Evolutionary conservation across 2,888 invertebrate species (phyloP).

Genomic region (Corbicula japonica): DNA sequence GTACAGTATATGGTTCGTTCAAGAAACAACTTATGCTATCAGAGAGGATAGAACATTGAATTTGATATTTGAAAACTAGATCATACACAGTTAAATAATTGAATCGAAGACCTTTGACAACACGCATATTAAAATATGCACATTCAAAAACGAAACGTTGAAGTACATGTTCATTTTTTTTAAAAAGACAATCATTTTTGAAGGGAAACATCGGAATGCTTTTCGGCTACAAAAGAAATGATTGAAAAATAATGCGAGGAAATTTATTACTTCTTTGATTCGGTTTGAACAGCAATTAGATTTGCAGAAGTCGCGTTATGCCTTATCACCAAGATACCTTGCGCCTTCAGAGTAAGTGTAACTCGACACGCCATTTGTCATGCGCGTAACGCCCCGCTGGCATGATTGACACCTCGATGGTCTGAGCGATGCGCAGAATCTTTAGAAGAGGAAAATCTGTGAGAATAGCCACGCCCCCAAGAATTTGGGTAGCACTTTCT

Average conservation of each 20-base stretch:
- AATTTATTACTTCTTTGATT: conserved; percentile 45
- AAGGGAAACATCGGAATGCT: no score
- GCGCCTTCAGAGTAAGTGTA: conserved; percentile 36
- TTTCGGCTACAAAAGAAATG: no score
- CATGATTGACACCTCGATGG: conserved; percentile 48
- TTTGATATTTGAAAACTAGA: no score
- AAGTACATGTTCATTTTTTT: no score
- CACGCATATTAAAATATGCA: no score
- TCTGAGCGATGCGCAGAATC: conserved; percentile 19
- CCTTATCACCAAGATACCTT: conserved; percentile 44
- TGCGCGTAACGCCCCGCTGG: conserved; percentile 36
- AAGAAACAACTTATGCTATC: no score
- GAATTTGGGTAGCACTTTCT: conserved; percentile 20
- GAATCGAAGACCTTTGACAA: no score
- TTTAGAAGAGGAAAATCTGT: conserved; percentile 12
- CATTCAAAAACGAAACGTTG: no score
- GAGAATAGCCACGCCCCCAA: conserved; percentile 47
- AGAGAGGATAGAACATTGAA: no score
- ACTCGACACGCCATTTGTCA: conserved; percentile 56
- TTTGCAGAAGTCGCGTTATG: conserved; percentile 48
- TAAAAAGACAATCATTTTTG: no score
- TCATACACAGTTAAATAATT: no score
- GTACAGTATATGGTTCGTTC: no score
- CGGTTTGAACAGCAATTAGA: conserved; percentile 43
- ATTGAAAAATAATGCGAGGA: conserved; percentile 21